Evolutionary conservation across 2,888 invertebrate species (phyloP), one percentile per base, ranked within the genome.

Genomic region (Abscondita cerata): DNA sequence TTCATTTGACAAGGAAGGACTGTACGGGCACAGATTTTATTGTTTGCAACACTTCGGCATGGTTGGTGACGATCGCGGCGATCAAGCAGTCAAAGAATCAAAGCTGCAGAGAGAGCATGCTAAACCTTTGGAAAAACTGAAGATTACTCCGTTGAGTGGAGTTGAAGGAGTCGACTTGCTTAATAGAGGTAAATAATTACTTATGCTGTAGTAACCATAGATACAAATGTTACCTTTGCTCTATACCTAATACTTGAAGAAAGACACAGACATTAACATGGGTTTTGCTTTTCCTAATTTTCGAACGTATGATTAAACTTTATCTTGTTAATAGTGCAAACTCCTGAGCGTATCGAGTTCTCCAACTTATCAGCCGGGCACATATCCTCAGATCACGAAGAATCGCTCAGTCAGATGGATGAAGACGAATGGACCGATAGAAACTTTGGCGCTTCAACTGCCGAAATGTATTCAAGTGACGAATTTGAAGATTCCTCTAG

Each of bases 381-480:
- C 52, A 73, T 75, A 54, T 83, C 86, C 73, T 87, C 86, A 1
- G 88, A 88, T 71, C 82, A 84, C n/a, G 86, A 87, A 69, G 86
- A 88, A 70, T 83, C 85, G 1, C 83, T 85, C 18, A 87, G 87
- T 79, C 93, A 93, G 80, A 93, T 95, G 80, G 95, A 95, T 76
- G 96, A 97, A 78, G 96, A 96, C 76, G 96, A 96, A 78, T 96
- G 96, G 93, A 96, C 95, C 0, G 95, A 95, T 72, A 86, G 94
- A 69, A 97, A 97, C 83, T 95, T 95, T 79, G 88, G 93, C 40
- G 92, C 92, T 1, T 88, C 90, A 44, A 87, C 90, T 19, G 89
- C 89, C 25, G 89, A 89, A 78, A 81, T 85, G 73, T 79, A 77
- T 50, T 79, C 78, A 54, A 78, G 76, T 58, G 78, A 78, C 59